Evolutionary conservation across 2,113 vertebrate genomes (phyloP), one percentile per base, ranked within the genome.

Genomic region (Phycodurus eques): DNA sequence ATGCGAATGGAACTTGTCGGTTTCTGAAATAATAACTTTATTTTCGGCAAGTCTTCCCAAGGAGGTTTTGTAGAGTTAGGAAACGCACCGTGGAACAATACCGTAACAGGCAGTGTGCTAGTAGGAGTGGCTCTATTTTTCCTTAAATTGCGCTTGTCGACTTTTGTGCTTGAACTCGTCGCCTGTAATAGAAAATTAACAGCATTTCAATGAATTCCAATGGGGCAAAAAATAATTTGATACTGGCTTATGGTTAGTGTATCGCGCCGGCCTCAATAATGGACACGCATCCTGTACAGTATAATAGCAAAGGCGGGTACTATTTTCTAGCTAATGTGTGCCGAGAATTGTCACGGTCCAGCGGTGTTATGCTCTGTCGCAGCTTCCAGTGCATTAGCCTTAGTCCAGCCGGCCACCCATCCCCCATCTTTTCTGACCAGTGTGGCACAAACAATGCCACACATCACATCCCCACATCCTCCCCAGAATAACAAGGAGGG

Each of bases 401-500:
- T 12, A 67, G 70, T 31, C 64, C 64, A 31, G 63, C 43, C 63
- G 14, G 13, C 63, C 61, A 20, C 63, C 64, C 75, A 51, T 74
- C 66, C 69, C 80, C 79, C 72, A 72, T 81, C 70, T 80, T 70
- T 20, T 75, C 73, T 77, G 80, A 79, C 79, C 87, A 88, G 84
- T 77, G 72, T 77, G 85, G 80, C 87, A 85, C 84, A 90, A 90
- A 90, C 88, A 91, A 88, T 90, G 81, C 79, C 83, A 83, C 79
- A 86, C 77, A 85, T 87, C 83, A 90, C 86, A 90, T 88, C 88
- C 74, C 83, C 8, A 75, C 39, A 10, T 80, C 85, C 88, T 89
- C 82, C 76, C 83, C 72, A 82, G 91, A 92, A 92, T 91, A 92
- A 92, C 87, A 92, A 92, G 89, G 79, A 88, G 87, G 88, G 86